Evolutionary conservation across 2,888 invertebrate genomes (phyloP), one percentile per base, ranked within the genome.

Genomic region (Euzetes globulus): DNA sequence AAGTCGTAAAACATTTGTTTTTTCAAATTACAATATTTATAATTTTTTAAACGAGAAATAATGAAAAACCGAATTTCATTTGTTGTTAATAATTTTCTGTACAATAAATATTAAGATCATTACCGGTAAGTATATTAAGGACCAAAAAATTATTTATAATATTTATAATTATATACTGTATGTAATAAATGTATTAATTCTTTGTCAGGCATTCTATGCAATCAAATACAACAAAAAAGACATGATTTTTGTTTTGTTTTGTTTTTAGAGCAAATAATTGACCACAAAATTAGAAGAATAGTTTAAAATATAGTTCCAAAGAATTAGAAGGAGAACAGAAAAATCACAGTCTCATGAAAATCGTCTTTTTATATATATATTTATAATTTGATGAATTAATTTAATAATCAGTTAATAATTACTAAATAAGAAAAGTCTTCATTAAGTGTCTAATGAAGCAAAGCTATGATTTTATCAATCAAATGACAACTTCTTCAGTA

Each of bases 21-120:
- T 65, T 63, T 65, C 65, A 70, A 70, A 70, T 70, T 70, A 70
- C 70, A 70, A 47, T 70, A 58, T 58, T 58, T 58, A 58, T 58
- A 58, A 27, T 65, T 65, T n/a, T 65, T 65, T 37, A 65, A 65
- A 65, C 65, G 65, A 37, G 41, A 41, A 41, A 41, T 41, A 41
- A 29, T 65, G 65, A 65, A 65, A 65, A 65, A 65, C 65, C 65
- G 33, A 25, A 65, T 65, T 58, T n/a, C n/a, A n/a, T n/a, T n/a
- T n/a, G n/a, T n/a, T 13, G 41, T 33, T 33, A 63, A 17, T 65
- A 41, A 41, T 65, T 58, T 58, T 65, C 70, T 70, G 70, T 70
- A 70, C 70, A 70, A 70, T 68, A 68, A 68, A 68, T 68, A 68
- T 68, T 41, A 68, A 41, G 45, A 68, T 68, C 37, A 68, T 68